Evolutionary conservation across 2,113 vertebrate genomes (phyloP), one percentile per base, ranked within the genome.

Genomic region (Vulpes ferrilata): DNA sequence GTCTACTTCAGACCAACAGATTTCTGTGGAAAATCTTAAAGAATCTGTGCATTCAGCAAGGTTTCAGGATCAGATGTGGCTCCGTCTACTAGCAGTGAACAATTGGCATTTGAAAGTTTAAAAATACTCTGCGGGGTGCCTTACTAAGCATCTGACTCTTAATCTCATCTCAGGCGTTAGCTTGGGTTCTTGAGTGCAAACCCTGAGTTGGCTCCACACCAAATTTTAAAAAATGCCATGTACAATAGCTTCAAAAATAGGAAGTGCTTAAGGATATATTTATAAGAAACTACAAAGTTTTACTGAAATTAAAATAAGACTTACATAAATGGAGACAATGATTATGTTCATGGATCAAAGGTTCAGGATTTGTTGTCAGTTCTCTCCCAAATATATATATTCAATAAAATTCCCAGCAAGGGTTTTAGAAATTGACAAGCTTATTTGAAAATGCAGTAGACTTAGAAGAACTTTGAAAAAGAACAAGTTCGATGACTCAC

Each of bases 401-500:
- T 71, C 11, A 60, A 6, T 95, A 71, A 73, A 96, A 85, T 79
- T 95, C 27, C 30, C 53, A 96, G 69, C 71, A 79, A n/a, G 16
- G 35, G 23, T 88, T 93, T 80, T 84, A 89, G n/a, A 89, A 85
- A 32, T 89, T 92, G 67, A 65, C 48, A 76, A 32, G 20, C 25
- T 57, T 51, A 82, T 86, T 85, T 8, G 69, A 94, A 78, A 85
- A 86, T 80, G 3, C 7, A 48, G 1, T 85, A 12, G 48, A 20
- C 27, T 86, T 87, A 87, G 48, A 91, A 82, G 69, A 88, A 86
- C 60, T 90, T 88, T 38, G 43, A 80, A 80, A 86, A 74, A 64
- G 43, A 73, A 6, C 11, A 69, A 94, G 38, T 91, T 94, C 22
- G 13, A 65, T 60, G 65, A 86, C 30, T 78, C 13, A 78, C 1